Evolutionary conservation across 1,140 invertebrate genomes (phyloP), one percentile per base, ranked within the genome.

Genomic region (Conopomorpha cramerella): DNA sequence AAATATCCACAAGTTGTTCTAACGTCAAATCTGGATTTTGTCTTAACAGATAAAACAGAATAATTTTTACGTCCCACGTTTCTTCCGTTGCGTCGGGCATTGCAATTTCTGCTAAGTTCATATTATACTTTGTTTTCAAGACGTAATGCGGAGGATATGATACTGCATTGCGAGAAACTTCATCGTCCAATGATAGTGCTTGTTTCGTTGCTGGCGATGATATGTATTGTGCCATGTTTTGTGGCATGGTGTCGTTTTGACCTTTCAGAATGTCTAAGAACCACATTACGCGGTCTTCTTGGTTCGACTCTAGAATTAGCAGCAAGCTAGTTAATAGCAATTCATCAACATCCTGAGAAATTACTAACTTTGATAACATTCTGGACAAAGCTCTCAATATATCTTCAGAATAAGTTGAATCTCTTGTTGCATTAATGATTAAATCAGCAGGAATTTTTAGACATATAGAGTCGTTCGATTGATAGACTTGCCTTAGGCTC

Each of bases 61-160:
- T 38, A 36, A 72, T 55, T 55, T 72, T 70, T 2, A 55, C 56
- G 51, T 76, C 65, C 66, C 68, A 73, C 14, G 71, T 76, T 43
- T 72, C 68, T 54, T 76, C 68, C 26, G 43, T 61, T 30, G 45
- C 55, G 45, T 68, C 65, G 10, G 66, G 58, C 34, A 76, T 49
- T 16, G 58, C 50, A 23, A 76, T 54, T 38, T 76, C 68, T 8
- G 56, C 39, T 17, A 73, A 51, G 47, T 70, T 62, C 17, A 76
- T 65, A 46, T 70, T 72, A 42, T 72, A 73, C 42, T 72, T 76
- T 13, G 45, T 45, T 45, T 68, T 71, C 4, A 76, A 41, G 13
- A 66, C 47, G 36, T 65, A 59, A 35, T 70, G 62, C 8, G 71
- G 66, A 18, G 64, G 54, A 43, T 63, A 70, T 6, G 62, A 41